Conservation (phyloP, 1,140 invertebrate genomes). For the Papilio polytes region DNA sequence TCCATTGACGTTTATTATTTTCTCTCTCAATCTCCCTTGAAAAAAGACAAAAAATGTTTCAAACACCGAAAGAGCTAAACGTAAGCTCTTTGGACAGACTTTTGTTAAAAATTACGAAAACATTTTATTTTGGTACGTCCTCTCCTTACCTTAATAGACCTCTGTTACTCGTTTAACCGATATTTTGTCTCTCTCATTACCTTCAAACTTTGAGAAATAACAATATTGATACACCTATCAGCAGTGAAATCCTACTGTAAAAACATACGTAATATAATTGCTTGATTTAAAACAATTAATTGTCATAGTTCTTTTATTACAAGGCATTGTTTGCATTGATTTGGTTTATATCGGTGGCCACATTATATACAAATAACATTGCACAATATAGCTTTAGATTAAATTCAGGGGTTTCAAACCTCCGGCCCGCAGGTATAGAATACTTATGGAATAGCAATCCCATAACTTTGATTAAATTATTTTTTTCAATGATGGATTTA, state of each 20-base stretch:
- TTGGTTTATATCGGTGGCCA: constrained; percentile 29
- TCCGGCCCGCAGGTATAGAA: neutral
- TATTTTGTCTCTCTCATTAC: too few species aligned
- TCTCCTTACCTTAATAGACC: too few species aligned
- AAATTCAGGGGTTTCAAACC: neutral
- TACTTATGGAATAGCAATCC: neutral
- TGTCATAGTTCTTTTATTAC: constrained; percentile 26
- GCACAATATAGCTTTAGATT: constrained; percentile 30
- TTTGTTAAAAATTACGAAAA: too few species aligned
- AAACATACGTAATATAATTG: constrained; percentile 35
- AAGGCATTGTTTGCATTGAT: constrained; percentile 36
- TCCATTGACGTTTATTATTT: neutral
- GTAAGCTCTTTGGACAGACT: too few species aligned
- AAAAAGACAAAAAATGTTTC: too few species aligned
- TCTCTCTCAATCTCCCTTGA: neutral
- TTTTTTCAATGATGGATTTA: too few species aligned
- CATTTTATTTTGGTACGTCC: too few species aligned
- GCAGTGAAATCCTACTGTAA: too few species aligned
- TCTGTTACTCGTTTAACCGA: too few species aligned
- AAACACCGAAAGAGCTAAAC: too few species aligned
- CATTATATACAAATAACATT: constrained; percentile 31
- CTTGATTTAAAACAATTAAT: constrained; percentile 35
- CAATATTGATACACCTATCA: too few species aligned
- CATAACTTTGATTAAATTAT: neutral
- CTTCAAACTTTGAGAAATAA: too few species aligned